Percentiles rank a stretch among this genome's conserved stretches.
phyloP scores from a whole-genome alignment of 2,797 vertebrate species.

The Spinus pinus region DNA sequence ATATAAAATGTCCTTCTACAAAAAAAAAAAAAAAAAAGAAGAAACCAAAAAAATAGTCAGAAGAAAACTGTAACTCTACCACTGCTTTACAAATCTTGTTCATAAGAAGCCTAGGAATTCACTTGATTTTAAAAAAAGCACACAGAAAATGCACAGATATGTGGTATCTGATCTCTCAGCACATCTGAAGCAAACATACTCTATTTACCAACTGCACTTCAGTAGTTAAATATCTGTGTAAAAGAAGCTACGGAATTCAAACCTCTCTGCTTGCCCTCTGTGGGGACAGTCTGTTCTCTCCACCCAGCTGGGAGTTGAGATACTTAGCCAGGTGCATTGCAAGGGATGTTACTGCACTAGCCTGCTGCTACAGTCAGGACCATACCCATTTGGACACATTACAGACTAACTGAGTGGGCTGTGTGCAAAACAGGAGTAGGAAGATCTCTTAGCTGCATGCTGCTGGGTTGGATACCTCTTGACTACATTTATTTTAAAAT shows the following conservation, averaged over 20 bases:
- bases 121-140: not conserved
- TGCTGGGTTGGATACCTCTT: not conserved
- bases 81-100: not conserved
- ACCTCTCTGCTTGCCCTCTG: not conserved
- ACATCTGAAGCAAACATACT: not conserved
- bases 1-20: not conserved
- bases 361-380: not conserved
- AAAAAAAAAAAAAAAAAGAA: not conserved
- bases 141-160: not conserved
- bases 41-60: not conserved
- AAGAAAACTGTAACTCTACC: not conserved
- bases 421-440: not conserved
- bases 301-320: not conserved
- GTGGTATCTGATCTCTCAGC: not conserved
- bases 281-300: not conserved
- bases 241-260: not conserved
- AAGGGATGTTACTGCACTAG: not conserved
- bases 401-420: not conserved
- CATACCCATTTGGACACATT: not conserved
- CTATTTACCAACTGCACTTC: not conserved
- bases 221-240: not conserved
- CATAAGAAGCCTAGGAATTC: not conserved
- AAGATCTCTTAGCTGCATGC: not conserved
- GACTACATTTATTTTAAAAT: not conserved
- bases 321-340: not conserved